Evolutionary conservation across 1,140 invertebrate genomes (phyloP).

Genomic region (Sinonovacula constricta): DNA sequence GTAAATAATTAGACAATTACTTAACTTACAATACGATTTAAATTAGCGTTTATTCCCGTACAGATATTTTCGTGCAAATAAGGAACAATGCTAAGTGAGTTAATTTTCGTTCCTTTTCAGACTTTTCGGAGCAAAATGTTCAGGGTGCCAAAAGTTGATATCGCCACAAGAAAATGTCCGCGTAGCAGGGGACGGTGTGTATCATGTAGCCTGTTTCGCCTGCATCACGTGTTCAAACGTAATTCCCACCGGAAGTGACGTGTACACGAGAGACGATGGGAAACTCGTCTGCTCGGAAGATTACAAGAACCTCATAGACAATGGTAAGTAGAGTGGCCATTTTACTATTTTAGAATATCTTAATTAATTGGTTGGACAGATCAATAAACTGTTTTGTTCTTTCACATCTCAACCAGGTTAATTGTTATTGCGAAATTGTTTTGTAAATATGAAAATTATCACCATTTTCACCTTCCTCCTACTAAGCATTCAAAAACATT

Average conservation of each 20-base stretch:
- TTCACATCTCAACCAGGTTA: no score
- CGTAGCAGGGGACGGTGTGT: constrained; percentile 7
- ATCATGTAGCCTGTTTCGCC: constrained; percentile 34
- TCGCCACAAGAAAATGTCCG: constrained; percentile 27
- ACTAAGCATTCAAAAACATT: no score
- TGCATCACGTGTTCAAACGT: constrained; percentile 18
- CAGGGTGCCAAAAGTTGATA: constrained; percentile 15
- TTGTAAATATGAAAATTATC: no score
- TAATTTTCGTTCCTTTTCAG: constrained; percentile 12
- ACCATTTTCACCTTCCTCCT: no score
- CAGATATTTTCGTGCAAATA: neutral
- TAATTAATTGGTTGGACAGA: no score
- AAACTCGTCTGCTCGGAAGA: constrained; percentile 29
- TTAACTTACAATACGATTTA: no score
- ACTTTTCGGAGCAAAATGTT: constrained; percentile 37
- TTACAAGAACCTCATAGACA: constrained; percentile 3
- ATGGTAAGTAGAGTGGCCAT: constrained; percentile 4
- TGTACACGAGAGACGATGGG: constrained; percentile 41
- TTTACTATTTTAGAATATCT: no score
- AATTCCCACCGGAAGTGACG: constrained; percentile 30
- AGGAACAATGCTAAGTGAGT: neutral
- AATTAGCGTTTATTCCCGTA: neutral
- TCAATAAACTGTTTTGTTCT: no score
- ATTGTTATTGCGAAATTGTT: no score
- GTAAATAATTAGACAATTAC: neutral